These are phyloP conservation scores for Conchocele bisecta DNA, from an alignment of 2,888 invertebrate species.

Conservation along the genomic window DNA sequence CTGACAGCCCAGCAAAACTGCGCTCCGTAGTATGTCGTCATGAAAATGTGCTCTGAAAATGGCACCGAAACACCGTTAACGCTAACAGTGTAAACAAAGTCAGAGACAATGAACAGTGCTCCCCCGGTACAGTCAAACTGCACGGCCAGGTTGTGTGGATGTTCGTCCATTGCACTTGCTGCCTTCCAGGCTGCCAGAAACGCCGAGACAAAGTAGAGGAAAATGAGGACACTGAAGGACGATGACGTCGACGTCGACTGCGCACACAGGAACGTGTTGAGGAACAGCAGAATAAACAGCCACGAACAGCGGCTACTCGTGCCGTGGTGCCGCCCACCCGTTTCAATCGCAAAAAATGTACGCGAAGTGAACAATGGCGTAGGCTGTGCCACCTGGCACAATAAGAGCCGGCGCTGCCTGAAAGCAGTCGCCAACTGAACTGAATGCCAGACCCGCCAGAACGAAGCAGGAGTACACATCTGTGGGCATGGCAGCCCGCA, in stretches of 20 bases:
- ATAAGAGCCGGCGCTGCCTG: constrained; percentile 53
- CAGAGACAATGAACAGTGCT: constrained; percentile 66
- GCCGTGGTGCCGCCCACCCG: constrained; percentile 45
- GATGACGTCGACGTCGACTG: constrained; percentile 49
- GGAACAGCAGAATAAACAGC: constrained; percentile 51
- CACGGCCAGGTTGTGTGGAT: constrained; percentile 48
- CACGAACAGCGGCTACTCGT: constrained; percentile 52
- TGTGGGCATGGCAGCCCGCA: constrained; percentile 49
- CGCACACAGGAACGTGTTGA: constrained; percentile 53
- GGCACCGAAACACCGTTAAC: constrained; percentile 63
- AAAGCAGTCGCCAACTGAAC: constrained; percentile 65
- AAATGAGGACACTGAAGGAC: constrained; percentile 51
- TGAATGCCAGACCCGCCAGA: constrained; percentile 61
- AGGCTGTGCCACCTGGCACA: constrained; percentile 64
- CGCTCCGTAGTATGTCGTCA: constrained; percentile 70
- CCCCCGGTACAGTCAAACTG: constrained; percentile 63
- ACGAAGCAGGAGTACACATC: constrained; percentile 57
- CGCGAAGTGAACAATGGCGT: constrained; percentile 63
- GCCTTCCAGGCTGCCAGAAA: constrained; percentile 68
- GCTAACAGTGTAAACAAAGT: constrained; percentile 65
- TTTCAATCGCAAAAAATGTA: constrained; percentile 61
- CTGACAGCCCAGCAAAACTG: constrained; percentile 70
- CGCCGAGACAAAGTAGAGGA: constrained; percentile 62
- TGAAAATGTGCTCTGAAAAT: constrained; percentile 60
- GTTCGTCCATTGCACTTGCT: constrained; percentile 58